phyloP scores from a whole-genome alignment of 35 echinoderm and acorn worm species.

The Heliocidaris erythrogramma region DNA sequence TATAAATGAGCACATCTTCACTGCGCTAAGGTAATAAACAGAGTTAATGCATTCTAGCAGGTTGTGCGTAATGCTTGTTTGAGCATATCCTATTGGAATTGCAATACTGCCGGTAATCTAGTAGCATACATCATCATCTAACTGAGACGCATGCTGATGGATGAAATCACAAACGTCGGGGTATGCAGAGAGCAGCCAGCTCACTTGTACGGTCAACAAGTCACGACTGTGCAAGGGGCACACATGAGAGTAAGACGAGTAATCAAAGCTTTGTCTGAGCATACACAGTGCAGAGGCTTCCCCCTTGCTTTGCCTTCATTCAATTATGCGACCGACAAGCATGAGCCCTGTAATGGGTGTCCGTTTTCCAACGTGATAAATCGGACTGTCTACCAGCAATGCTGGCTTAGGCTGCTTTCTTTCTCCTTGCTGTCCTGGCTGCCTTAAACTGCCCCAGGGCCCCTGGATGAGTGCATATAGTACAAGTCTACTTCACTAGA shows the following conservation, averaged over 20 bases:
- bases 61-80: conserved; percentile 1
- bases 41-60: neutral
- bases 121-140: conserved; percentile 28
- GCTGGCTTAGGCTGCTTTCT: neutral
- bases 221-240: conserved; percentile 19
- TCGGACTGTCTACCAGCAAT: conserved; percentile 44
- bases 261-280: conserved; percentile 12
- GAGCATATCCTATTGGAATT: conserved; percentile 31
- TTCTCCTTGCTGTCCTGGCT: neutral
- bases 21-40: neutral
- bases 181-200: conserved; percentile 14
- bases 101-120: conserved; percentile 24
- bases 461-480: neutral
- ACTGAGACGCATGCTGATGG: conserved; percentile 33
- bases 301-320: conserved; percentile 32
- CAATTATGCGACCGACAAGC: conserved; percentile 45
- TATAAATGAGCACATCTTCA: conserved; percentile 1
- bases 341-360: conserved; percentile 45
- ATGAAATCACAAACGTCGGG: conserved; percentile 12
- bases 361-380: conserved; percentile 42
- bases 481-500: conserved; percentile 14
- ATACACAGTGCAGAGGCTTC: conserved; percentile 4
- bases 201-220: conserved; percentile 36
- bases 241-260: conserved; percentile 15
- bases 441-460: conserved; percentile 14